Percentiles rank a stretch among this genome's conserved stretches.
Evolutionary conservation across 2,888 invertebrate genomes (phyloP).

Genomic region (Mythimna impura): DNA sequence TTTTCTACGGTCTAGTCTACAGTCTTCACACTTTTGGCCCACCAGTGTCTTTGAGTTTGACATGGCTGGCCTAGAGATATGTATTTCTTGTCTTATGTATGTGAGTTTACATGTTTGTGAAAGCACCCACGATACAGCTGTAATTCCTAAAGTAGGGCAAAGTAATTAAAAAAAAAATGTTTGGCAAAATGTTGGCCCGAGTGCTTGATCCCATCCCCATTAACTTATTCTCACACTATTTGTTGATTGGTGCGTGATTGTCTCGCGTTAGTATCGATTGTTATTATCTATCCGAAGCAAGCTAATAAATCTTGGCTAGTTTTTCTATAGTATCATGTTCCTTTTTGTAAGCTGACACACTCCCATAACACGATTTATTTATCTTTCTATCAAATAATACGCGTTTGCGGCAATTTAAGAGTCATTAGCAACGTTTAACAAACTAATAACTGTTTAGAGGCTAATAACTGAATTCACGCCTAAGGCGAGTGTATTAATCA

Average conservation of each 20-base stretch:
- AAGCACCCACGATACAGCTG: no score
- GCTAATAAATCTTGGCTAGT: constrained; percentile 55
- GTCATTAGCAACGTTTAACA: constrained; percentile 62
- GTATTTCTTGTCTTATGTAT: no score
- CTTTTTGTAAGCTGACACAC: constrained; percentile 52
- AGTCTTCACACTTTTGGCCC: no score
- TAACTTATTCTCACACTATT: constrained; percentile 77
- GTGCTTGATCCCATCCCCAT: constrained; percentile 41
- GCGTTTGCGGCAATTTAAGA: constrained; percentile 63
- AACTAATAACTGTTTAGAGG: constrained; percentile 60
- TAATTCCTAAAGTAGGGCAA: no score
- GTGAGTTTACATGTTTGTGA: no score
- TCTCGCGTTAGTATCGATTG: constrained; percentile 72
- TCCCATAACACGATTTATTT: constrained; percentile 62
- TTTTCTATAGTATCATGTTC: constrained; percentile 55
- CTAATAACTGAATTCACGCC: constrained; percentile 63
- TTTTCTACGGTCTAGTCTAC: no score
- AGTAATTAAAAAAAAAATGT: constrained; percentile 4
- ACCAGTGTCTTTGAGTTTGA: no score
- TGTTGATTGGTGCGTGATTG: constrained; percentile 74
- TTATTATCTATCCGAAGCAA: constrained; percentile 53
- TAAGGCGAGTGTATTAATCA: constrained; percentile 56
- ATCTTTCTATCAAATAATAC: constrained; percentile 58
- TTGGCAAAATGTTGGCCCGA: neutral
- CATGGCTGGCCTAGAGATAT: no score